phyloP scores from a whole-genome alignment of 2,888 invertebrate genomes.

The Drosophila mulleri region DNA sequence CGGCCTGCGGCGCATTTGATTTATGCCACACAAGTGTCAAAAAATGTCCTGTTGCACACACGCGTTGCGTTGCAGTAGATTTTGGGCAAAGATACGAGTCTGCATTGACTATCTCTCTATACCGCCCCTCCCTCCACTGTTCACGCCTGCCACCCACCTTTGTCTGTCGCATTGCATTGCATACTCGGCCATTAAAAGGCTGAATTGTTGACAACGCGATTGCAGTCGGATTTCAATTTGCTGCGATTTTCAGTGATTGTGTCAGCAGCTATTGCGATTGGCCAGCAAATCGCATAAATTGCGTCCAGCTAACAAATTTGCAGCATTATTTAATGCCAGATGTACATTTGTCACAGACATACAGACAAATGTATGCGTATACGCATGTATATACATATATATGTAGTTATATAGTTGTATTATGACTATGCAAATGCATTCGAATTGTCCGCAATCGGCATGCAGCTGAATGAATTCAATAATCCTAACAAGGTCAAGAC shows the following conservation, averaged over 20 bases:
- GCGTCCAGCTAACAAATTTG: conserved; percentile 66
- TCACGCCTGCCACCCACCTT: not conserved
- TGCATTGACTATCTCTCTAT: not conserved
- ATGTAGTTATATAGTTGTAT: not conserved
- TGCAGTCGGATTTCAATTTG: conserved; percentile 58
- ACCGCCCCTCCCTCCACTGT: not conserved
- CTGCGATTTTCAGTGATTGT: conserved; percentile 68
- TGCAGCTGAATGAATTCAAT: conserved; percentile 11
- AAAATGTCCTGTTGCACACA: conserved; percentile 78
- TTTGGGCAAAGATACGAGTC: conserved; percentile 60
- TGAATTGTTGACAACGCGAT: conserved; percentile 61
- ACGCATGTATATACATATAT: not conserved
- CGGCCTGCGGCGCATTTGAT: conserved; percentile 74
- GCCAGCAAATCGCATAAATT: conserved; percentile 63
- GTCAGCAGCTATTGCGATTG: conserved; percentile 54
- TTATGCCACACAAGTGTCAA: conserved; percentile 79
- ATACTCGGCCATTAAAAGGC: conserved; percentile 57
- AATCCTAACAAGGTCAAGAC: conserved; percentile 11
- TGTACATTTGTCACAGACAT: conserved; percentile 48
- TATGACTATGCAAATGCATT: conserved; percentile 31
- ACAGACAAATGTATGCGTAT: conserved; percentile 13
- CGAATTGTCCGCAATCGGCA: conserved; percentile 3
- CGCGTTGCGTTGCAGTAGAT: conserved; percentile 58
- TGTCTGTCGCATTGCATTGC: conserved; percentile 23
- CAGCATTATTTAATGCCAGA: conserved; percentile 68